These are phyloP conservation scores for Myiagra hebetior DNA, from an alignment of 2,113 vertebrate genomes.

Conservation along the genomic window DNA sequence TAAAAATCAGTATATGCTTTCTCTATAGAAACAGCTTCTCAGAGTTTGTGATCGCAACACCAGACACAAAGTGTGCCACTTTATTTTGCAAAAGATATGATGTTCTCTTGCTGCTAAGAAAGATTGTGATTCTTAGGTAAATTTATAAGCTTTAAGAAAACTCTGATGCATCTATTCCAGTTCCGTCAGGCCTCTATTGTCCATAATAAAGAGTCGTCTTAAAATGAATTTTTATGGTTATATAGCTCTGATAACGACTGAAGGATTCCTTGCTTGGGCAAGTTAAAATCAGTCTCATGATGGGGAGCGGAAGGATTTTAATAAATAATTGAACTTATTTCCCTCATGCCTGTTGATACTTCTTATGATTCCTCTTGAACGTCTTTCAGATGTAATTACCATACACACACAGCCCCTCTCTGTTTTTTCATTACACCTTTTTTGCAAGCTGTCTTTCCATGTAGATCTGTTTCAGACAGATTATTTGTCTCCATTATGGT, in stretches of 20 bases:
- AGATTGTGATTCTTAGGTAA: background rate
- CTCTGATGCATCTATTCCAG: background rate
- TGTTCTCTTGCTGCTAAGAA: background rate
- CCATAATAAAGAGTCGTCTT: background rate
- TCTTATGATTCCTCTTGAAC: background rate
- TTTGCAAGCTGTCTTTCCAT: background rate
- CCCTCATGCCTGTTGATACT: background rate
- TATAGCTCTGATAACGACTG: background rate
- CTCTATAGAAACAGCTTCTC: background rate
- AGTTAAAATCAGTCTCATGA: background rate
- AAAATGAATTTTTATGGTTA: background rate
- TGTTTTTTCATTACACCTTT: background rate
- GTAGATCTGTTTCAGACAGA: background rate
- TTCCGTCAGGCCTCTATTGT: background rate
- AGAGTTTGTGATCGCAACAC: background rate
- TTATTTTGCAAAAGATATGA: background rate
- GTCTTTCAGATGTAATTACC: background rate
- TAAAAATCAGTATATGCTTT: background rate
- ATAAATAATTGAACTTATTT: background rate
- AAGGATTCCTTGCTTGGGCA: background rate
- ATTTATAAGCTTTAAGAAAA: background rate
- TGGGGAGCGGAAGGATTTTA: background rate
- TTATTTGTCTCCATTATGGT: background rate
- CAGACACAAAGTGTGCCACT: background rate
- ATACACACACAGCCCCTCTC: rapidly evolving